phyloP scores from a whole-genome alignment of 2,797 vertebrate species.

The Macropodus opercularis region DNA sequence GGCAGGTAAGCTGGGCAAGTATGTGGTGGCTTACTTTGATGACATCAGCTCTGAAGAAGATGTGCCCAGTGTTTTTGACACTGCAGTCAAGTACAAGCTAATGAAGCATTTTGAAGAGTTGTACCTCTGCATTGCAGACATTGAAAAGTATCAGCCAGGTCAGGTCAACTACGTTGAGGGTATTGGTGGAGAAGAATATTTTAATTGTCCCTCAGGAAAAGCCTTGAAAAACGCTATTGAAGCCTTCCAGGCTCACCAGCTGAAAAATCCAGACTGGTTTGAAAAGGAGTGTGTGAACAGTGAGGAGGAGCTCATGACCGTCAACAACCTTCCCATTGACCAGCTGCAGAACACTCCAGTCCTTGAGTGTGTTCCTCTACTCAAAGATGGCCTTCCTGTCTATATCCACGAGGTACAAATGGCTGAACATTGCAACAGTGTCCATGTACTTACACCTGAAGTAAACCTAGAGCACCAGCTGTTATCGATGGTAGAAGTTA shows the following conservation, averaged over 20 bases:
- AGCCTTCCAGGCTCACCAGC: constrained; percentile 86
- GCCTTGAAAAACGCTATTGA: constrained; percentile 84
- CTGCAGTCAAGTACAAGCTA: constrained; percentile 87
- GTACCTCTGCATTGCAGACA: constrained; percentile 90
- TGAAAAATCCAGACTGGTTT: constrained; percentile 88
- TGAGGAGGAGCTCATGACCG: constrained; percentile 72
- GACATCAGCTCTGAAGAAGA: constrained; percentile 87
- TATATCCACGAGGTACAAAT: constrained; percentile 52
- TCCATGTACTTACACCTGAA: constrained; percentile 65
- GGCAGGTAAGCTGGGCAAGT: constrained; percentile 87
- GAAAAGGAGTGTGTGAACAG: constrained; percentile 78
- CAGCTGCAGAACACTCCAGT: constrained; percentile 43
- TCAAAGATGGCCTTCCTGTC: constrained; percentile 54
- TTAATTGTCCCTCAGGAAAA: constrained; percentile 80
- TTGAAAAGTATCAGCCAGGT: constrained; percentile 91
- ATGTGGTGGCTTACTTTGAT: constrained; percentile 91
- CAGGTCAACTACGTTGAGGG: constrained; percentile 85
- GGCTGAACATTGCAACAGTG: neutral
- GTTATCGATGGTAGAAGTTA: constrained; percentile 53
- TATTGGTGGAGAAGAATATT: constrained; percentile 84
- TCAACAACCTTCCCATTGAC: constrained; percentile 32
- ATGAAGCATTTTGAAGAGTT: constrained; percentile 94
- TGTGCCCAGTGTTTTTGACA: constrained; percentile 88
- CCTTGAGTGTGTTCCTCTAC: constrained; percentile 56
- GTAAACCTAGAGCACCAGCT: constrained; percentile 52